Percentiles rank a stretch among this genome's conserved stretches.
phyloP scores from a whole-genome alignment of 1,140 invertebrate genomes.

The Drosophila rufa region DNA sequence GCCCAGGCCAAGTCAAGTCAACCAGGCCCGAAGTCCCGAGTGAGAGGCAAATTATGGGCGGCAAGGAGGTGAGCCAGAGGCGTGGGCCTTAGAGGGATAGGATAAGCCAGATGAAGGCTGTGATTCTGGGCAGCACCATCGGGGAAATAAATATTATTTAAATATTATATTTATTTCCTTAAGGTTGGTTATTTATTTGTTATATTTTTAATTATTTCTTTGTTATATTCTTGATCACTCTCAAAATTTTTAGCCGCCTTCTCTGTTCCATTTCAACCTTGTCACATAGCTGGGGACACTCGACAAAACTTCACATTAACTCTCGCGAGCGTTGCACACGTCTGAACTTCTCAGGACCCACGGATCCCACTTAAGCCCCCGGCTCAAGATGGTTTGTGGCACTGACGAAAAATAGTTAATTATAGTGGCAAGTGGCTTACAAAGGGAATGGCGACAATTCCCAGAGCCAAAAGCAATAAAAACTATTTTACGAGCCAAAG shows the following conservation, averaged over 20 bases:
- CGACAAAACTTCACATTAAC: slow-evolving; percentile 63
- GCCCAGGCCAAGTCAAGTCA: slow-evolving; percentile 28
- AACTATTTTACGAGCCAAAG: slow-evolving; percentile 78
- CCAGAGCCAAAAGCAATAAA: slow-evolving; percentile 57
- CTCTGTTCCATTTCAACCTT: slow-evolving; percentile 37
- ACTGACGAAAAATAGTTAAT: slow-evolving; percentile 77
- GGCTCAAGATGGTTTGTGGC: slow-evolving; percentile 46
- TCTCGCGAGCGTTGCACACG: slow-evolving; percentile 53
- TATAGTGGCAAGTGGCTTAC: slow-evolving; percentile 76
- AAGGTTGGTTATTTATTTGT: too few species aligned
- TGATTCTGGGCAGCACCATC: too few species aligned
- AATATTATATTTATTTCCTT: too few species aligned
- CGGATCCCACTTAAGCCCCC: slow-evolving; percentile 35
- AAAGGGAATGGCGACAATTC: slow-evolving; percentile 58
- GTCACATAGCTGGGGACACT: slow-evolving; percentile 60
- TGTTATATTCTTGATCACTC: neutral
- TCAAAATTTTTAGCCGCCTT: neutral
- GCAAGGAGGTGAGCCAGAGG: slow-evolving; percentile 34
- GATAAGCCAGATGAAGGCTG: neutral
- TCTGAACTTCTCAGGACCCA: slow-evolving; percentile 48
- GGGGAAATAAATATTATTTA: too few species aligned
- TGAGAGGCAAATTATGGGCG: slow-evolving; percentile 16
- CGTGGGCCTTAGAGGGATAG: slow-evolving; percentile 2
- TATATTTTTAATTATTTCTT: neutral
- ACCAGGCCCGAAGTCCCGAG: slow-evolving; percentile 6